phyloP scores from a whole-genome alignment of 2,888 invertebrate species.

The Drosophila kambysellisi region DNA sequence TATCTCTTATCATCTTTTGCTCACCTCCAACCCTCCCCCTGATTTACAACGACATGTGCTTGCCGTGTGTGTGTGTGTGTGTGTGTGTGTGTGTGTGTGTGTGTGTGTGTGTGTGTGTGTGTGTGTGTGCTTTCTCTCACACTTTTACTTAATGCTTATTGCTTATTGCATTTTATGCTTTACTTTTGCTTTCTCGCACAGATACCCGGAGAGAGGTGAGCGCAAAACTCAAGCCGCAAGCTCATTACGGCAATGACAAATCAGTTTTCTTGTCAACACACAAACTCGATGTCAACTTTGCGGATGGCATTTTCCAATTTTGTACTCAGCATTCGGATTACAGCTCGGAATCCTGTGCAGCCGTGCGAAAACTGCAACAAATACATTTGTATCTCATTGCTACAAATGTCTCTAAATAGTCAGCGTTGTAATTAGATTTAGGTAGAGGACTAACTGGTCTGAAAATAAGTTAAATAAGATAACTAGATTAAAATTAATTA shows the following conservation, averaged over 20 bases:
- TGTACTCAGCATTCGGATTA: conserved; percentile 44
- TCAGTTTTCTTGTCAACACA: conserved; percentile 78
- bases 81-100: not conserved
- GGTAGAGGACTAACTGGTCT: too few species aligned
- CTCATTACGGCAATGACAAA: conserved; percentile 78
- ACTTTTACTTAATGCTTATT: conserved; percentile 71
- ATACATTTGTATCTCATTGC: conserved; percentile 17
- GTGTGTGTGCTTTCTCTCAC: conserved; percentile 38
- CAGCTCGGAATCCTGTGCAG: conserved; percentile 19
- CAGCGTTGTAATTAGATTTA: conserved; percentile 13
- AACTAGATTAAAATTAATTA: not conserved
- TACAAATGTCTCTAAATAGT: conserved; percentile 7
- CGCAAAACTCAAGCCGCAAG: conserved; percentile 57
- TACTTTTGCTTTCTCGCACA: conserved; percentile 73
- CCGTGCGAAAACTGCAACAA: conserved; percentile 36
- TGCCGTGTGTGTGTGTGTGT: conserved; percentile 10
- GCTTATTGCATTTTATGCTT: conserved; percentile 74
- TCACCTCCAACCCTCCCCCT: not conserved
- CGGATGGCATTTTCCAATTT: conserved; percentile 75
- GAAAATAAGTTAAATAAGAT: not conserved
- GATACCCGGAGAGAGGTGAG: not conserved
- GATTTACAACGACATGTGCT: not conserved
- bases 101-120: conserved; percentile 5
- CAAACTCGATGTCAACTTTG: conserved; percentile 70
- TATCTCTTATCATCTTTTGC: conserved; percentile 10